These are phyloP conservation scores for Drosophila melanocephala DNA, from an alignment of 2,888 invertebrate genomes.

Conservation along the genomic window DNA sequence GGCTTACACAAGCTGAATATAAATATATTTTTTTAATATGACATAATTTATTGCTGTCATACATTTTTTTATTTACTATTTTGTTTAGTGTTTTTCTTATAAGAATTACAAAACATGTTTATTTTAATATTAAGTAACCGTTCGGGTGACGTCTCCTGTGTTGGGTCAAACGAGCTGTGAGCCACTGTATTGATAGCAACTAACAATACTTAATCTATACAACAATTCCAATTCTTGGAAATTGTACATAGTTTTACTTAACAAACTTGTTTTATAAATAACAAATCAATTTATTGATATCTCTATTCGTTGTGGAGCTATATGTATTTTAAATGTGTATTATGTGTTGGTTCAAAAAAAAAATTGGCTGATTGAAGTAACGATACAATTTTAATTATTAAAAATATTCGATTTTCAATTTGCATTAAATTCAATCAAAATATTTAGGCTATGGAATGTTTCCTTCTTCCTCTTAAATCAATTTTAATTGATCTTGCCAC, in stretches of 20 bases:
- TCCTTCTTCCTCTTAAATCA: neutral
- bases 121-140: neutral
- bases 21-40: neutral
- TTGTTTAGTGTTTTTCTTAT: neutral
- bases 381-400: neutral
- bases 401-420: neutral
- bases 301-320: neutral
- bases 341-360: neutral
- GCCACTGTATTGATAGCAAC: neutral
- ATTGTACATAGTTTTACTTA: neutral
- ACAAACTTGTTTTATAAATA: neutral
- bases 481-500: constrained; percentile 26
- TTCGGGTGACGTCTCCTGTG: neutral
- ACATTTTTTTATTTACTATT: neutral
- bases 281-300: neutral
- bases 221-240: neutral
- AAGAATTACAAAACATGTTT: neutral
- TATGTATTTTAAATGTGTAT: neutral
- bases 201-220: neutral
- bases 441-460: neutral
- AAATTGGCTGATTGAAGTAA: neutral
- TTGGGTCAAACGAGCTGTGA: neutral
- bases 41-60: neutral
- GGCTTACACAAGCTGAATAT: too few species aligned
- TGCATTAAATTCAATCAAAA: neutral